Evolutionary conservation across 2,888 invertebrate genomes (phyloP), one percentile per base, ranked within the genome.

Genomic region (Nomada fabriciana): DNA sequence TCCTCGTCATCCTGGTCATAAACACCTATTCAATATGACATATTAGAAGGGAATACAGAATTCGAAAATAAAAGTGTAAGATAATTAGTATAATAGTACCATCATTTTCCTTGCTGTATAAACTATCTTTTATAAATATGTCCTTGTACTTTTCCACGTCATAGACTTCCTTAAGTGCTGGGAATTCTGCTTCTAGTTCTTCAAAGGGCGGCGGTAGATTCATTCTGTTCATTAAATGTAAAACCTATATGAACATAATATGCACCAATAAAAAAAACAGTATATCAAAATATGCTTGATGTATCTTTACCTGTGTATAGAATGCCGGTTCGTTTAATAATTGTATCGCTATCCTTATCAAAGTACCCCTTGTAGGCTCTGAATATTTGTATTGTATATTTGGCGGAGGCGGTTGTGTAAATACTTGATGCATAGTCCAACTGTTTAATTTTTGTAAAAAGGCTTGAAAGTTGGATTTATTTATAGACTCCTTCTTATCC

Each of bases 191-290:
- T 83, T 95, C 94, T 60, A 95, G 92, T 86, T 94, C 92, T 23
- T 95, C 95, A 94, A 99, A 98, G 0, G 99, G 99, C 60, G 97
- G 96, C 23, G 97, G 97, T 67, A 99, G 94, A 93, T 97, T 97
- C 98, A 99, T 98, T 94, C 97, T 97, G 93, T 99, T 99, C 98
- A 99, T 98, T 71, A 99, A 95, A 94, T 99, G 98, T 64, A 99
- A 92, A 13, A 97, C 96, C 95, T 97, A 96, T 13, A 18, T 57
- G 78, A 74, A 55, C 18, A 65, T 29, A 23, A 20, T 23, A 36
- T 18, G 57, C 29, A 42, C 15, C 13, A 59, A 61, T 69, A 43
- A 72, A 63, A 71, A 53, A 47, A 70, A 1, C 64, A 65, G 53
- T 29, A 25, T 15, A 25, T 23, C 55, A 3, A 23, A 75, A 2